Conservation (phyloP, 1,140 invertebrate genomes). For the Doryteuthis pealeii region DNA sequence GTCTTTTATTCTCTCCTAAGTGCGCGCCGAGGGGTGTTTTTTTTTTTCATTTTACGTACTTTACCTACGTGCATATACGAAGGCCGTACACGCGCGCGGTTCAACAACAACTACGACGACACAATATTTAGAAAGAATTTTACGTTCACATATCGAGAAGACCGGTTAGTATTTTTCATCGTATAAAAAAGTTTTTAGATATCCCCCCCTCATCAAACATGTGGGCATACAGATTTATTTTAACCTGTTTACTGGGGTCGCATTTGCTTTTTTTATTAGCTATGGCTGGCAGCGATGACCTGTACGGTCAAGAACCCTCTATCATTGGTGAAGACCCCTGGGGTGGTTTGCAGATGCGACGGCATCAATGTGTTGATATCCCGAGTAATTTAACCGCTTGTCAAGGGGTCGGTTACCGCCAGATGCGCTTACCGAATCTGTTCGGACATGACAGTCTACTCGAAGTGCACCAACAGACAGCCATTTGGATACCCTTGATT, state of each 20-base stretch:
- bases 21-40: no score
- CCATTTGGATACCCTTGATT: constrained; percentile 69
- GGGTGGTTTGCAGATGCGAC: constrained; percentile 51
- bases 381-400: constrained; percentile 70
- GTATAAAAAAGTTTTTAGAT: background rate
- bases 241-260: background rate
- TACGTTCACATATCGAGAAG: background rate
- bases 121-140: background rate
- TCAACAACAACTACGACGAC: background rate
- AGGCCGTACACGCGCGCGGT: background rate
- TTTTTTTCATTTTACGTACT: no score
- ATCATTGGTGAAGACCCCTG: background rate
- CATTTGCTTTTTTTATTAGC: background rate
- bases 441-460: constrained; percentile 71
- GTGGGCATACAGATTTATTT: background rate
- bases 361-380: constrained; percentile 69
- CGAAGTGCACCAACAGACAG: constrained; percentile 68
- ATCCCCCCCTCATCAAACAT: background rate
- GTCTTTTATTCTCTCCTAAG: no score
- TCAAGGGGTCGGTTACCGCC: constrained; percentile 68
- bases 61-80: background rate
- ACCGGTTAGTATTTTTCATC: background rate
- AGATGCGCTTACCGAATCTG: constrained; percentile 74
- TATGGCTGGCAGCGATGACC: background rate
- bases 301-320: background rate